A percentile compares a stretch with the other conserved stretches of the same genome.
Evolutionary conservation across 2,797 vertebrate species (phyloP).

Genomic region (Etheostoma perlongum): DNA sequence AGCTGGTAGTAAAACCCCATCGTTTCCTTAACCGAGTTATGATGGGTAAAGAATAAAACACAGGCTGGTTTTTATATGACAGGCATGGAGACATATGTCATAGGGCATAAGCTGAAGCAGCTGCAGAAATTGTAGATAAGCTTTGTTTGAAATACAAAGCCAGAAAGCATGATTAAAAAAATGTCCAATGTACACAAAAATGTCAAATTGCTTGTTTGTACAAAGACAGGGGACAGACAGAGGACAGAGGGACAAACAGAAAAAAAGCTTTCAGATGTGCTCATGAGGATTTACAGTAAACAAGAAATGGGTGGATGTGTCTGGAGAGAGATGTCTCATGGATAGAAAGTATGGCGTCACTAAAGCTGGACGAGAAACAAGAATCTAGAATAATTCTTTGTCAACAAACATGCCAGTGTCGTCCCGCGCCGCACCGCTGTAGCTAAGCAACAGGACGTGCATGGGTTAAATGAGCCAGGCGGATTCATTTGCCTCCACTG

Average conservation of each 20-base stretch:
- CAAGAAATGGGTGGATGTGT: slow-evolving; percentile 35
- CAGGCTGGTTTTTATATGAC: slow-evolving; percentile 59
- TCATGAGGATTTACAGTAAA: slow-evolving; percentile 33
- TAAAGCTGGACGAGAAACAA: slow-evolving; percentile 45
- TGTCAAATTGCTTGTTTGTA: slow-evolving; percentile 20
- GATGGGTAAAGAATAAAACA: slow-evolving; percentile 59
- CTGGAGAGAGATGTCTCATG: slow-evolving; percentile 21
- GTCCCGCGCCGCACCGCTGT: slow-evolving; percentile 35
- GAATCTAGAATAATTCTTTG: slow-evolving; percentile 64
- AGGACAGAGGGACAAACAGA: too few relatives aligned
- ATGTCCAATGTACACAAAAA: slow-evolving; percentile 4
- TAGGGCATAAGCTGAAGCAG: slow-evolving; percentile 32
- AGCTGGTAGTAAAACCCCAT: slow-evolving; percentile 62
- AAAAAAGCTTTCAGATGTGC: slow-evolving; percentile 36
- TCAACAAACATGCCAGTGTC: slow-evolving; percentile 67
- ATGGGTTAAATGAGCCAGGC: slow-evolving; percentile 71
- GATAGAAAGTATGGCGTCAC: slow-evolving; percentile 26
- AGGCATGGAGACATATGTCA: slow-evolving; percentile 48
- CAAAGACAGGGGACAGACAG: slow-evolving; percentile 16
- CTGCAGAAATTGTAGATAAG: slow-evolving; percentile 35
- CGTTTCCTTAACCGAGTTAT: slow-evolving; percentile 43
- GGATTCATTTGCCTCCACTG: slow-evolving; percentile 76
- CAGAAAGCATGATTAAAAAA: slow-evolving; percentile 26
- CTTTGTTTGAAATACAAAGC: slow-evolving; percentile 29
- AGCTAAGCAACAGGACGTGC: slow-evolving; percentile 56